These are phyloP conservation scores for Coryphaenoides rupestris DNA, from an alignment of 2,113 vertebrate species.

Conservation along the genomic window DNA sequence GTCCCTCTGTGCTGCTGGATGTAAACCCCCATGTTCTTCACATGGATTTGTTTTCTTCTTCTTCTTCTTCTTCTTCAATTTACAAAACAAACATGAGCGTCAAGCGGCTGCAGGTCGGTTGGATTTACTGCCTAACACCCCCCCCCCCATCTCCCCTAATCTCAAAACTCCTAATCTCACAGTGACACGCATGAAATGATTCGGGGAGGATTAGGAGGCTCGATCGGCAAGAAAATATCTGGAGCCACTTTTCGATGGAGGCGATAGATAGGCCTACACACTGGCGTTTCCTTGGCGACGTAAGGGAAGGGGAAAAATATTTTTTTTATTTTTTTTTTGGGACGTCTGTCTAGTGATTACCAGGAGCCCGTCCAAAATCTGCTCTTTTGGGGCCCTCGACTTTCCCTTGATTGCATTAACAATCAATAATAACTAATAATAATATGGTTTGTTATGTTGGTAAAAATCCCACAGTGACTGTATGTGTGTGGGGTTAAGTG, in stretches of 20 bases:
- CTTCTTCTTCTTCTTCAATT: constrained; percentile 33
- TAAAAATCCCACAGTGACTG: no score
- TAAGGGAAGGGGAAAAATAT: not conserved
- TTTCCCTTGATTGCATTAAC: no score
- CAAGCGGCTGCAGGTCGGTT: no score
- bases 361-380: no score
- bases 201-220: constrained; percentile 50
- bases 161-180: constrained; percentile 56
- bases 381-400: no score
- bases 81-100: constrained; percentile 56
- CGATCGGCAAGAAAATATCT: constrained; percentile 49
- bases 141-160: constrained; percentile 39
- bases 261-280: constrained; percentile 15
- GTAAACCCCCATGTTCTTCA: constrained; percentile 26
- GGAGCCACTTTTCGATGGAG: constrained; percentile 49
- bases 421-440: no score
- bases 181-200: constrained; percentile 63
- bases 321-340: no score
- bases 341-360: not conserved
- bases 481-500: no score
- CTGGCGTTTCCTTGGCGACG: constrained; percentile 1
- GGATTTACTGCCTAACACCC: no score
- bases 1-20: constrained; percentile 16
- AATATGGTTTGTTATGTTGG: no score
- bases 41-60: constrained; percentile 32